Evolutionary conservation across 2,113 vertebrate genomes (phyloP), one percentile per base, ranked within the genome.

Genomic region (Vireo altiloquus): DNA sequence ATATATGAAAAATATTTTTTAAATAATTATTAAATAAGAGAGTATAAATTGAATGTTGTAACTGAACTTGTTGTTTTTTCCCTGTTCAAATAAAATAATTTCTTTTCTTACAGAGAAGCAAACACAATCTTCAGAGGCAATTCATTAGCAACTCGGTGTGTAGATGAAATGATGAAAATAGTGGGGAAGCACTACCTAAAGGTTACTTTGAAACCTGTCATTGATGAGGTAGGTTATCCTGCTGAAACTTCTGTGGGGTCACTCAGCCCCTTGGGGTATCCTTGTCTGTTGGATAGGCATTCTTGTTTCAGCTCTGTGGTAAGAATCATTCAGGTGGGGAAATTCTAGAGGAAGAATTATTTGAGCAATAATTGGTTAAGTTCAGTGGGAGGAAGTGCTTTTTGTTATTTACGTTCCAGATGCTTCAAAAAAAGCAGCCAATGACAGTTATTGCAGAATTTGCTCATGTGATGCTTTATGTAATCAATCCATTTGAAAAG

Each of bases 121-220:
- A 99, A 99, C 97, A 99, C 99, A 96, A 98, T 99, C 95, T 99
- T 99, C 92, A 98, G 99, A 94, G 99, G 99, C 78, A 99, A 99
- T 89, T 99, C 99, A 15, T 97, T 99, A 97, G 99, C 99, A 74
- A 99, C 99, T 11, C 99, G 99, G 15, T 99, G 99, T 97, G 98
- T 99, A 53, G 99, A 99, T 94, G 99, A 99, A 97, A 99, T 99
- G 98, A 99, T 99, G 99, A 99, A 99, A 98, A 99, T 99, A 94
- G 99, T 99, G 93, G 99, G 99, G 88, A 98, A 99, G 95, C 99
- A 99, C 98, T 99, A 99, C 98, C 97, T 99, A 89, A 99, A 98
- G 70, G 98, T 99, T 94, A 99, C 99, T 30, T 97, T 99, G 95
- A 99, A 99, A 96, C 97, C 99, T 96, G 98, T 99, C 91, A 97